Evolutionary conservation across 2,113 vertebrate species (phyloP), one percentile per base, ranked within the genome.

Genomic region (Malurus cyaneus): DNA sequence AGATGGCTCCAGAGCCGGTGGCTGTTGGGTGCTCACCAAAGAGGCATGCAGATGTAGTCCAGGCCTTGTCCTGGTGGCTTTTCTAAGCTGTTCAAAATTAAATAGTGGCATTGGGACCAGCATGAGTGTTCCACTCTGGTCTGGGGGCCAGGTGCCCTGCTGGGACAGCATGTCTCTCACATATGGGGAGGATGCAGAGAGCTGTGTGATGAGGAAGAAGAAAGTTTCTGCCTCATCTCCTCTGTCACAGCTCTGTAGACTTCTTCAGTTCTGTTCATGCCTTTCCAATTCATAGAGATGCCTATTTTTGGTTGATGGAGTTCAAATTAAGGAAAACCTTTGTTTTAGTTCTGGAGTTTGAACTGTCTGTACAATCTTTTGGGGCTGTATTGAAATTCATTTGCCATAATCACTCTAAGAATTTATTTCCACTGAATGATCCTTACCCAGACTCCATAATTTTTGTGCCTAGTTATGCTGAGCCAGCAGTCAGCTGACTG

Each of bases 201-300:
- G 44, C 15, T 5, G 6, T 14, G 14, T 1, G 1, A 19, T 0
- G 0, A 60, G 16, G 47, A 17, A 24, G 19, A 52, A 36, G 20
- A 49, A 34, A 5, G 2, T 28, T 56, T 47, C 17, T 20, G 14
- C 41, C 18, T 67, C 8, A 1, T 11, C 49, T 39, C 15, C 29
- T 56, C 49, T 12, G 7, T 44, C 31, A 39, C 1, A 0, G 25
- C 29, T 64, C 13, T 80, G 18, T 34, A 69, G 14, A 50, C 8
- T 59, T 44, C 34, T 49, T 67, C 49, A 49, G 50, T 24, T 52
- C 50, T 50, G 49, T 13, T 16, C 39, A 41, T 0, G 0, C 16
- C 74, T 81, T 78, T 73, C 8, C 2, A 14, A 42, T 61, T 52
- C 52, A 49, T 16, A 36, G 7, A 65, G 20, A 57, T 60, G 42